phyloP scores from a whole-genome alignment of 2,888 invertebrate genomes.

The Drosophila fungiperda region DNA sequence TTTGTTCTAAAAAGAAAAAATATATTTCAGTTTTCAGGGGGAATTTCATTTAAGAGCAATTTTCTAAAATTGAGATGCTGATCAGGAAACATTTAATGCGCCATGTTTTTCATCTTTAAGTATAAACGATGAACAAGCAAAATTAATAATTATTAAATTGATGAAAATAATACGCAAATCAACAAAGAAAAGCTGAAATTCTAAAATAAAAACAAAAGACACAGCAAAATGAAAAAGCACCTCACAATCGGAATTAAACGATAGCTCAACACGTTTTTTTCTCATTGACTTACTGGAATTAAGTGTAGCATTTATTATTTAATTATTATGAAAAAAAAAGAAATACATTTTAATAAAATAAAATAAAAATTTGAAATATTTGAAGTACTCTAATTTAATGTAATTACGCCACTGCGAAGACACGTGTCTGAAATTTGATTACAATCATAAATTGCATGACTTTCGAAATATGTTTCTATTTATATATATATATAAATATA shows the following conservation, averaged over 20 bases:
- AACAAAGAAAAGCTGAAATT: not conserved
- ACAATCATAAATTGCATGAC: not conserved
- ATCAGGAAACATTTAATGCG: not conserved
- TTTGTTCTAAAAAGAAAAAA: not conserved
- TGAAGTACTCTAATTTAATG: not conserved
- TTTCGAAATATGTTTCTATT: not conserved
- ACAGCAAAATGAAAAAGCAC: not conserved
- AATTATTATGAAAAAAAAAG: too few relatives aligned
- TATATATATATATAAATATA: not conserved
- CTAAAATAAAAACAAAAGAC: not conserved
- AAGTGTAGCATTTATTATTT: not conserved
- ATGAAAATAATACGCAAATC: not conserved
- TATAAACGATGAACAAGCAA: not conserved
- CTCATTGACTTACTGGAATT: not conserved
- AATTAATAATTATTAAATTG: not conserved
- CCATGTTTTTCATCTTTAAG: not conserved
- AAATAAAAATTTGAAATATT: not conserved
- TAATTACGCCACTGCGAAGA: not conserved
- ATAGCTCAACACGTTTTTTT: too few relatives aligned
- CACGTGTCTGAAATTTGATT: conserved; percentile 4
- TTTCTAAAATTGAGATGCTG: not conserved
- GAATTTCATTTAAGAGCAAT: not conserved
- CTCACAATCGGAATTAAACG: too few relatives aligned
- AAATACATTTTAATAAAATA: not conserved
- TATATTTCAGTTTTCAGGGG: not conserved